phyloP scores from a whole-genome alignment of 2,888 invertebrate genomes.

The Polyommatus icarus region DNA sequence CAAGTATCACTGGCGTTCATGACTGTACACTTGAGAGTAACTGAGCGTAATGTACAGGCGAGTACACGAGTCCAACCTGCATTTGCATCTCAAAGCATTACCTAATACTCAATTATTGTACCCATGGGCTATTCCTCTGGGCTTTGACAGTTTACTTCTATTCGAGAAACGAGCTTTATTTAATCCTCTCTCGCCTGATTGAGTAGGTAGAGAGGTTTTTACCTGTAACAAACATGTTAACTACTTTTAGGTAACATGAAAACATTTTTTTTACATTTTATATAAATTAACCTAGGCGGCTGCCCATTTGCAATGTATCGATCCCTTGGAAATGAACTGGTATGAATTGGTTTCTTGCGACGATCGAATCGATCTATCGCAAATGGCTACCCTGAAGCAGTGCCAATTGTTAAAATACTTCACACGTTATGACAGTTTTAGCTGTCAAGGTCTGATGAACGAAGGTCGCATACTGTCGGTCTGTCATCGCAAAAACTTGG shows the following conservation, averaged over 20 bases:
- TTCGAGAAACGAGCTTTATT: slow-evolving; percentile 8
- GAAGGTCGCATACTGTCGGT: background rate
- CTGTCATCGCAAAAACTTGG: slow-evolving; percentile 27
- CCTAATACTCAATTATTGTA: slow-evolving; percentile 64
- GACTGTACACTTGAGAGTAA: slow-evolving; percentile 39
- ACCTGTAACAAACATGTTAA: background rate
- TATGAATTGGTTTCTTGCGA: too few species aligned
- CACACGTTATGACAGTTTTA: background rate
- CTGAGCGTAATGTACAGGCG: slow-evolving; percentile 39
- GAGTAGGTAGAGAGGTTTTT: background rate
- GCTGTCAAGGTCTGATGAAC: background rate
- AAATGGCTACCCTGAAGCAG: too few species aligned
- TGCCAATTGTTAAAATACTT: background rate
- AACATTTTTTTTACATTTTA: too few species aligned
- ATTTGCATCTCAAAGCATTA: slow-evolving; percentile 74
- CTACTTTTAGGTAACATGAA: too few species aligned
- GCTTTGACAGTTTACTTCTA: slow-evolving; percentile 34
- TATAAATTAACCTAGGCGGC: too few species aligned
- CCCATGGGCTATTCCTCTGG: slow-evolving; percentile 41
- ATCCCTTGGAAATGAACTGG: too few species aligned
- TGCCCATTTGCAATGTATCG: too few species aligned
- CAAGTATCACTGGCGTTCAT: background rate
- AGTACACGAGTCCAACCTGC: slow-evolving; percentile 50
- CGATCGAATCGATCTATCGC: too few species aligned
- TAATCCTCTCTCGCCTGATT: background rate